These are phyloP conservation scores for Alcedo atthis DNA, from an alignment of 2,797 vertebrate species.

Conservation along the genomic window DNA sequence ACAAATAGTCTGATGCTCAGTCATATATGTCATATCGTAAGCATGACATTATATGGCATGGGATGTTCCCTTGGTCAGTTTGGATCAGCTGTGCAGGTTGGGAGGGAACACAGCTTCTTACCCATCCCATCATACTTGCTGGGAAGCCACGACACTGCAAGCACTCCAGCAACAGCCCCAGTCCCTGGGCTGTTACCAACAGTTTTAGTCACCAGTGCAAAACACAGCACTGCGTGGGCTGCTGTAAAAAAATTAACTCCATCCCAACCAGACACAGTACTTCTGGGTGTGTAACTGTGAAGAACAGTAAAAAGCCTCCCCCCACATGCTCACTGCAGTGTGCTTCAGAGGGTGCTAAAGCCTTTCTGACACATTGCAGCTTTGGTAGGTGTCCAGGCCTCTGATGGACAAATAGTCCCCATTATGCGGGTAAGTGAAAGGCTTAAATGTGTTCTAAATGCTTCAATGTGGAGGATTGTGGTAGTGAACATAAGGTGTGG, in stretches of 20 bases:
- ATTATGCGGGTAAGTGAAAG: background rate
- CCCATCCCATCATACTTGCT: background rate
- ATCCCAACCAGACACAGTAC: background rate
- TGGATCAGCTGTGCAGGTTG: background rate
- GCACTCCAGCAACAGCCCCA: background rate
- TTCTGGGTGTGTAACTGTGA: background rate
- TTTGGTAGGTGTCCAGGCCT: background rate
- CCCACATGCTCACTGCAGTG: background rate
- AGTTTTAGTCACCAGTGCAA: background rate
- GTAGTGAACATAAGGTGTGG: background rate
- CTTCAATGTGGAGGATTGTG: background rate
- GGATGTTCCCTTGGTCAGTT: background rate
- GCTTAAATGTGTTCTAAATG: background rate
- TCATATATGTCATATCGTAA: no score
- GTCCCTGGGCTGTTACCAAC: background rate
- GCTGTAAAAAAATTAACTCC: background rate
- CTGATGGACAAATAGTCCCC: background rate
- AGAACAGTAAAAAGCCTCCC: background rate
- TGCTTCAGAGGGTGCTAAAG: background rate
- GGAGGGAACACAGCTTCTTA: background rate
- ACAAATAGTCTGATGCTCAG: background rate
- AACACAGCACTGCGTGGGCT: background rate
- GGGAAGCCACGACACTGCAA: background rate
- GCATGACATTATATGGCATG: background rate
- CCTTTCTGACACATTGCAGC: rapidly evolving